Base-by-base conservation (phyloP, 2,888 invertebrate genomes). In the Drosophila phalerata region DNA sequence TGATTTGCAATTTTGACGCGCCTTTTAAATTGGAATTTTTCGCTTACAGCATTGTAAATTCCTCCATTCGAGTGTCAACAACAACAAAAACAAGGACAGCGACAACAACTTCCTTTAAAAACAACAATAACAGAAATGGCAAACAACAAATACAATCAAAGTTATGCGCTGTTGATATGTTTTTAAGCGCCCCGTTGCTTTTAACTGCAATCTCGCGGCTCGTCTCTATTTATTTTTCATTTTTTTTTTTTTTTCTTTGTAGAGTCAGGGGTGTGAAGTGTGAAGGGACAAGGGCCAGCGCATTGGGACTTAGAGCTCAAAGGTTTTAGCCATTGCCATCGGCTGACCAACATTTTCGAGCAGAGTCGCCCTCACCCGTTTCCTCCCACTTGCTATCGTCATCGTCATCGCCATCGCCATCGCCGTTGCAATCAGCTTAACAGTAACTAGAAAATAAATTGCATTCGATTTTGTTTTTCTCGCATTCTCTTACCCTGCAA, bases 401-500 rank as follows among this genome's bases (percentile, higher is more conserved):
- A 37, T 48, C 45, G 34, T 48, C 57, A 51, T 56, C 47, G 45
- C 17, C 43, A 42, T 47, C 42, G 63, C 53, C 76, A 67, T 75
- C 65, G 78, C 63, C 52, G 85, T 77, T 88, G 89, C 86, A 89
- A 89, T 87, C 89, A 89, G 89, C 87, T 87, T 87, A 87, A 87
- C 83, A 74, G 85, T 87, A 89, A 89, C 89, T 87, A 88, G 85
- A 87, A 87, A 87, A 87, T 87, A 87, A 87, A 87, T 87, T 87
- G 87, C 87, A 87, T 87, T 87, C 88, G 85, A 83, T 87, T 85
- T 83, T 70, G 77, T 82, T 79, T 80, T 74, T 71, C 69, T 75
- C 51, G 22, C 65, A 63, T 63, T 73, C 47, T 42, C 5, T 48
- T 77, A 48, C 69, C 56, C 73, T 63, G 42, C 11, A 57, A 3